Evolutionary conservation across 2,888 invertebrate species (phyloP).

Genomic region (Aphrophora alni): DNA sequence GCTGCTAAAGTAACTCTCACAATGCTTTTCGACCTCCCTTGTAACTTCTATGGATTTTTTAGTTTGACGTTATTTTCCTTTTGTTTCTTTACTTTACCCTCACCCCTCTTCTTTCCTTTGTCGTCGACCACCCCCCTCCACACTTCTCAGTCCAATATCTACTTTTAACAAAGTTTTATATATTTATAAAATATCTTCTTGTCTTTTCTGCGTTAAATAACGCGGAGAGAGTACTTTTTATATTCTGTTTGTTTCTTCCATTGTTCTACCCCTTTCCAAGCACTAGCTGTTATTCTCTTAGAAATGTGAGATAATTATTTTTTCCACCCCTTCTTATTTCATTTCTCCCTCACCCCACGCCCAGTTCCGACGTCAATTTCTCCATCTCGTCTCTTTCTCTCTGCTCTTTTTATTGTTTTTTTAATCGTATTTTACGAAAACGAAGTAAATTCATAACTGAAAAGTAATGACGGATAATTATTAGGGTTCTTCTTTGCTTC

Average conservation of each 20-base stretch:
- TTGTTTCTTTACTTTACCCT: slow-evolving; percentile 23
- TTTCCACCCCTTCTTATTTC: slow-evolving; percentile 38
- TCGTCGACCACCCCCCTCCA: background rate
- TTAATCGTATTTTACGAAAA: background rate
- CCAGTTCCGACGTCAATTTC: slow-evolving; percentile 36
- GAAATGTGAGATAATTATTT: slow-evolving; percentile 43
- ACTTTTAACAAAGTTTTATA: slow-evolving; percentile 31
- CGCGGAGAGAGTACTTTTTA: slow-evolving; percentile 32
- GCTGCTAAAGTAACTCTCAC: background rate
- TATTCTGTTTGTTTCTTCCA: slow-evolving; percentile 39
- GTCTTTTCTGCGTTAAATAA: slow-evolving; percentile 34
- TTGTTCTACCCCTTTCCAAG: slow-evolving; percentile 12
- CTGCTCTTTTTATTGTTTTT: slow-evolving; percentile 37
- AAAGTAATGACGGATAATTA: background rate
- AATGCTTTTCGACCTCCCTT: background rate
- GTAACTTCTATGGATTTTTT: background rate
- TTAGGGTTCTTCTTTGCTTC: background rate
- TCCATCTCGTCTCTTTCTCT: slow-evolving; percentile 32
- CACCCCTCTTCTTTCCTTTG: background rate
- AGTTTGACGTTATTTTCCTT: slow-evolving; percentile 16
- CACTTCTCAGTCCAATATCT: slow-evolving; percentile 14
- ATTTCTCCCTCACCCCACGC: slow-evolving; percentile 28
- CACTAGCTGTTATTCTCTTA: slow-evolving; percentile 34
- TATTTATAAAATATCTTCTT: slow-evolving; percentile 40
- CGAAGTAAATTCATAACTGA: background rate